Percentiles rank a stretch among this genome's conserved stretches.
These are phyloP conservation scores for Lophius piscatorius DNA, from an alignment of 2,113 vertebrate species.

Conservation along the genomic window DNA sequence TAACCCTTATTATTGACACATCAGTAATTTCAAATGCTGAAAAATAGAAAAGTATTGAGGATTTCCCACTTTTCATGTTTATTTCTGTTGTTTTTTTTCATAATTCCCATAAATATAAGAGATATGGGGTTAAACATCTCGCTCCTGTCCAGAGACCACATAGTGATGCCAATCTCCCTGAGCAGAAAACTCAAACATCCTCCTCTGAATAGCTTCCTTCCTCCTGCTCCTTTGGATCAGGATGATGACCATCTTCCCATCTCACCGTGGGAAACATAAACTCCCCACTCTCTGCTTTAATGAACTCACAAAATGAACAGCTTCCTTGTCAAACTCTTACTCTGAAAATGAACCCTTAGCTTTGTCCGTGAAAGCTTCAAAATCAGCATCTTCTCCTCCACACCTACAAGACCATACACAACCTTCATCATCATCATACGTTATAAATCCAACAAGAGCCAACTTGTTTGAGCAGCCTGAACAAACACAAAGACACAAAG, in stretches of 20 bases:
- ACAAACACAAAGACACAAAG: no score
- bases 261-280: slow-evolving; percentile 54
- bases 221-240: slow-evolving; percentile 39
- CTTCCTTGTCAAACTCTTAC: slow-evolving; percentile 19
- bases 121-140: neutral
- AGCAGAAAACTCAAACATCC: slow-evolving; percentile 66
- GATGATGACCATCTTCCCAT: slow-evolving; percentile 7
- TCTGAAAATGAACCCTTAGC: slow-evolving; percentile 39
- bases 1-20: no score
- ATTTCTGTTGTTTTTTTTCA: no score
- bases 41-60: no score
- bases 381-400: slow-evolving; percentile 11
- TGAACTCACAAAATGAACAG: slow-evolving; percentile 31
- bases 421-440: no score
- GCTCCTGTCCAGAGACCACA: neutral
- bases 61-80: no score
- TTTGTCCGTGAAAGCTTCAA: slow-evolving; percentile 32
- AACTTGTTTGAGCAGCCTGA: no score
- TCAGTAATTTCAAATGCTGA: no score
- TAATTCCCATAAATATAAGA: no score
- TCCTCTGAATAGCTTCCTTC: slow-evolving; percentile 71
- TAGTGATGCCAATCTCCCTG: slow-evolving; percentile 71
- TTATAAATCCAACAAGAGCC: no score
- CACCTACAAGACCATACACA: neutral
- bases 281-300: slow-evolving; percentile 20